phyloP scores from a whole-genome alignment of 64 coral and sea anemone genomes.

The Montipora capricornis region DNA sequence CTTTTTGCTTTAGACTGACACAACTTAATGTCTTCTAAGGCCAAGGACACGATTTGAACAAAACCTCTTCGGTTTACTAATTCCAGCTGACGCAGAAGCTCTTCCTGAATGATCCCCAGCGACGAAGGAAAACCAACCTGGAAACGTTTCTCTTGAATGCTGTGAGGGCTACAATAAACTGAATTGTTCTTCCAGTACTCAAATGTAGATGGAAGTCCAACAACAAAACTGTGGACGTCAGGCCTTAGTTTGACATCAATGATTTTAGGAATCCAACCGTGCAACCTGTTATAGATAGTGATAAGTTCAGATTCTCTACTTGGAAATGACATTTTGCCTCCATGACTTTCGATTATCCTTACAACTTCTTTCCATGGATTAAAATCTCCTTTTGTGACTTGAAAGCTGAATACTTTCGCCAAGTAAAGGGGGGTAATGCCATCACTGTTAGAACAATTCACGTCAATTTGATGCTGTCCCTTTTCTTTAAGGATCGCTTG shows the following conservation, averaged over 20 bases:
- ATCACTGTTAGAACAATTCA: conserved; percentile 22
- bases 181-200: not conserved
- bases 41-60: not conserved
- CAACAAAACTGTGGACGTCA: not conserved
- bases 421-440: conserved; percentile 55
- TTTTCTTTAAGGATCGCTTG: not conserved
- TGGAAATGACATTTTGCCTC: conserved; percentile 9
- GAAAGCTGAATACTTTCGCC: not conserved
- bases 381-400: not conserved
- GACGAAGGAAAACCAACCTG: not conserved
- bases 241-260: not conserved
- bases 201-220: not conserved
- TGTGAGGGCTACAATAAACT: not conserved
- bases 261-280: not conserved
- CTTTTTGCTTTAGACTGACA: not conserved
- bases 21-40: not conserved
- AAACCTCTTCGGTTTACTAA: not conserved
- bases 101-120: accelerated
- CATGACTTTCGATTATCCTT: not conserved
- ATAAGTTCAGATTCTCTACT: not conserved
- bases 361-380: conserved; percentile 13
- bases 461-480: not conserved
- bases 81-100: not conserved
- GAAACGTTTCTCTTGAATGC: no score
- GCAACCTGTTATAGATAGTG: not conserved